Evolutionary conservation across 2,797 vertebrate genomes (phyloP).

Genomic region (Parotocinclus haroldoi): DNA sequence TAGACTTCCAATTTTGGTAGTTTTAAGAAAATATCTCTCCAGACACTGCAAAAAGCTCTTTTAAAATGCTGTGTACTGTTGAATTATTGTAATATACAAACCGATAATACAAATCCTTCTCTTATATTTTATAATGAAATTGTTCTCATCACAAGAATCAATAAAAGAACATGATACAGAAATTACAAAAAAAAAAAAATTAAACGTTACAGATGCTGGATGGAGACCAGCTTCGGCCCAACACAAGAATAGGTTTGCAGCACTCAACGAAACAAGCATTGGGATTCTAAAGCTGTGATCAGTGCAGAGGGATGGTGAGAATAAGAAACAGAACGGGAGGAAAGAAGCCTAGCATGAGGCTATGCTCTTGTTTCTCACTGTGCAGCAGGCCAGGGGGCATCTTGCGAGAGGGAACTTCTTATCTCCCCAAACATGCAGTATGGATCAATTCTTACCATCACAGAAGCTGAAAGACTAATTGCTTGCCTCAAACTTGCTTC

Average conservation of each 20-base stretch:
- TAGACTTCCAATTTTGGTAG: too few species aligned
- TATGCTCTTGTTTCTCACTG: conserved; percentile 39
- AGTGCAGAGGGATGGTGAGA: conserved; percentile 22
- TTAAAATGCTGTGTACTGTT: too few species aligned
- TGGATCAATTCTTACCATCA: conserved; percentile 76
- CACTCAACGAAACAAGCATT: conserved; percentile 32
- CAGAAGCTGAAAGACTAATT: conserved; percentile 61
- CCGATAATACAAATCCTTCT: too few species aligned
- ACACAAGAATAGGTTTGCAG: background rate
- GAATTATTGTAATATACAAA: too few species aligned
- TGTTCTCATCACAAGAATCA: too few species aligned
- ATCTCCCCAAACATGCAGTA: conserved; percentile 76
- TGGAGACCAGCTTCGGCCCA: too few species aligned
- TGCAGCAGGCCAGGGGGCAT: conserved; percentile 51
- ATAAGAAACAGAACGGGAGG: conserved; percentile 8
- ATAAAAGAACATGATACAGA: too few species aligned
- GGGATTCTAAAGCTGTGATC: conserved; percentile 47
- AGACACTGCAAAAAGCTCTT: too few species aligned
- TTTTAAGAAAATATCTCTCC: too few species aligned
- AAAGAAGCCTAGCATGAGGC: conserved; percentile 31
- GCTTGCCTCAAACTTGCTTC: conserved; percentile 54
- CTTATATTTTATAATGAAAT: too few species aligned
- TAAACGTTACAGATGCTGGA: too few species aligned
- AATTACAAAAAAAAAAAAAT: too few species aligned
- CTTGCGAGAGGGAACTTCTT: conserved; percentile 69